Conservation (phyloP, 2,113 vertebrate species). For the Salvelinus sp. region DNA sequence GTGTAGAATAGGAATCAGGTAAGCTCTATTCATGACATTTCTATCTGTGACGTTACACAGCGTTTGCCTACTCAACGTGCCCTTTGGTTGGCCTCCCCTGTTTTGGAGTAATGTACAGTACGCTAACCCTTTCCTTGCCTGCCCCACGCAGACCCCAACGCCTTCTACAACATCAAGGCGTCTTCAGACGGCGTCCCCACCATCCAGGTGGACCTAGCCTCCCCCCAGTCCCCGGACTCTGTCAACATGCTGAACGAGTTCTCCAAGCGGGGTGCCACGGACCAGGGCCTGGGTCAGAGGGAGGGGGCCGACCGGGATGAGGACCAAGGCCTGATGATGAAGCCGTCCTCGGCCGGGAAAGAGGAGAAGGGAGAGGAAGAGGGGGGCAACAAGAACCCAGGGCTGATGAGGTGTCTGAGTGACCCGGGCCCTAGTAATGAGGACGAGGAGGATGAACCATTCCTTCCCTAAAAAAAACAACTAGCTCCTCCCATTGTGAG, state of each 20-base stretch:
- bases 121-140: neutral
- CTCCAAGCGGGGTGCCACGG: constrained; percentile 40
- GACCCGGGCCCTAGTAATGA: constrained; percentile 89
- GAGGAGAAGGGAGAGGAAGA: constrained; percentile 55
- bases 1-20: too few species aligned
- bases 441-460: constrained; percentile 87
- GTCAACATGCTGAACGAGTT: constrained; percentile 82
- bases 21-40: too few species aligned
- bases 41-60: neutral
- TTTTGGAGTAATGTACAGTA: neutral
- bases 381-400: constrained; percentile 75
- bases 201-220: constrained; percentile 92
- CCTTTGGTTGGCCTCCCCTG: constrained; percentile 3
- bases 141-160: constrained; percentile 78
- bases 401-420: constrained; percentile 89
- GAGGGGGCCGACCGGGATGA: constrained; percentile 41
- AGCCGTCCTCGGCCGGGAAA: constrained; percentile 62
- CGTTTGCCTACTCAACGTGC: neutral
- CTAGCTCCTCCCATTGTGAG: constrained; percentile 22
- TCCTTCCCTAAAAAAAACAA: constrained; percentile 77
- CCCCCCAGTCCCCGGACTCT: constrained; percentile 86
- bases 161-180: constrained; percentile 85
- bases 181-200: constrained; percentile 73
- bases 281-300: constrained; percentile 28
- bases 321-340: constrained; percentile 82